Evolutionary conservation across 2,113 vertebrate genomes (phyloP).

Genomic region (Alouatta palliata): DNA sequence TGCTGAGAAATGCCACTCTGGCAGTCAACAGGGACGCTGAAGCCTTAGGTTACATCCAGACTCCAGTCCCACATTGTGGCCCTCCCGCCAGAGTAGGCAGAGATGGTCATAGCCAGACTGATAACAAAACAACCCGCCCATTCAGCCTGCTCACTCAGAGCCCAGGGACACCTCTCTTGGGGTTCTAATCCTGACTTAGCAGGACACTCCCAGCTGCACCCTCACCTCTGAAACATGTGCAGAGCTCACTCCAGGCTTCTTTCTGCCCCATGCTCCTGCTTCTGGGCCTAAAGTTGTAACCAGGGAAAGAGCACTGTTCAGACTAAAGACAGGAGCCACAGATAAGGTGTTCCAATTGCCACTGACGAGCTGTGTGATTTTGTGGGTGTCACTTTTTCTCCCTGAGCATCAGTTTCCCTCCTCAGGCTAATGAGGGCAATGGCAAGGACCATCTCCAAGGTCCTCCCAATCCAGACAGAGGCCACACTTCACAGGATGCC

Average conservation of each 20-base stretch:
- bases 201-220: neutral
- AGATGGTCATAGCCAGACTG: neutral
- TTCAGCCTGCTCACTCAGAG: neutral
- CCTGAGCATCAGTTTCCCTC: neutral
- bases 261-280: neutral
- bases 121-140: neutral
- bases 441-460: neutral
- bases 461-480: neutral
- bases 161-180: neutral
- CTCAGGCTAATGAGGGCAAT: neutral
- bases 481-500: neutral
- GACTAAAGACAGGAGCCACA: neutral
- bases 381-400: neutral
- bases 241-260: neutral
- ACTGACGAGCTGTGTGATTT: neutral
- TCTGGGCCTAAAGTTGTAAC: neutral
- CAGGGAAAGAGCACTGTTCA: neutral
- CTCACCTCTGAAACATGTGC: neutral
- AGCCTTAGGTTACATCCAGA: conserved; percentile 50
- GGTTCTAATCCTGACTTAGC: neutral
- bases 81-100: neutral
- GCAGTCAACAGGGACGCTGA: conserved; percentile 35
- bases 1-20: neutral
- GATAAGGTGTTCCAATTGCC: neutral
- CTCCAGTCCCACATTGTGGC: neutral